Evolutionary conservation across 2,113 vertebrate species (phyloP).

Genomic region (Recurvirostra avosetta): DNA sequence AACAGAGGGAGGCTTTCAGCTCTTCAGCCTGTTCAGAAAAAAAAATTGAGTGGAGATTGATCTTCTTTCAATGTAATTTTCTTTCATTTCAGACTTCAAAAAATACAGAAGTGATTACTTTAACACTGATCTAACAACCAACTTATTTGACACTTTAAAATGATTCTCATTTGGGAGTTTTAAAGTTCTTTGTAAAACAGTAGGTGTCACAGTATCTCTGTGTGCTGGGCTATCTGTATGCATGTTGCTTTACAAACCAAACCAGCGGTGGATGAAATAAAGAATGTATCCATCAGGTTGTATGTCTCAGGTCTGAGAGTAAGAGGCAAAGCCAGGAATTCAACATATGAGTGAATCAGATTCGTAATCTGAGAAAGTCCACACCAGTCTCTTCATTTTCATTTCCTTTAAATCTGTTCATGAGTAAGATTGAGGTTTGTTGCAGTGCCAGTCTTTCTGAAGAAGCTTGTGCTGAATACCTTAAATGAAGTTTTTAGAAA

Average conservation of each 20-base stretch:
- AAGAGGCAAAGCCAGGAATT: background rate
- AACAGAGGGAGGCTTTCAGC: background rate
- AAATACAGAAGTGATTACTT: background rate
- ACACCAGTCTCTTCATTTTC: background rate
- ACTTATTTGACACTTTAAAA: background rate
- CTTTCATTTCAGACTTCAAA: background rate
- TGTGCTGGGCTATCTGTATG: background rate
- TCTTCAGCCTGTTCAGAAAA: background rate
- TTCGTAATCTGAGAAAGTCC: background rate
- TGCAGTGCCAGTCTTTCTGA: background rate
- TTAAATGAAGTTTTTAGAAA: background rate
- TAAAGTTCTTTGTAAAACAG: background rate
- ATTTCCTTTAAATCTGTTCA: background rate
- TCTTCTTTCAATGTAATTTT: background rate
- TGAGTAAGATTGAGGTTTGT: background rate
- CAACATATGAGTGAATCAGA: background rate
- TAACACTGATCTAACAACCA: background rate
- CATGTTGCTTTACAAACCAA: background rate
- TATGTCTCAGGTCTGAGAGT: background rate
- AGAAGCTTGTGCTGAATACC: background rate
- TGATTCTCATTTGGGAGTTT: background rate
- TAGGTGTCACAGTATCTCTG: background rate
- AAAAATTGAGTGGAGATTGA: background rate
- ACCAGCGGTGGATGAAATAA: background rate
- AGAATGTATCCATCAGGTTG: background rate